These are phyloP conservation scores for Hirtodrosophila confusa DNA, from an alignment of 2,888 invertebrate genomes.

Conservation along the genomic window DNA sequence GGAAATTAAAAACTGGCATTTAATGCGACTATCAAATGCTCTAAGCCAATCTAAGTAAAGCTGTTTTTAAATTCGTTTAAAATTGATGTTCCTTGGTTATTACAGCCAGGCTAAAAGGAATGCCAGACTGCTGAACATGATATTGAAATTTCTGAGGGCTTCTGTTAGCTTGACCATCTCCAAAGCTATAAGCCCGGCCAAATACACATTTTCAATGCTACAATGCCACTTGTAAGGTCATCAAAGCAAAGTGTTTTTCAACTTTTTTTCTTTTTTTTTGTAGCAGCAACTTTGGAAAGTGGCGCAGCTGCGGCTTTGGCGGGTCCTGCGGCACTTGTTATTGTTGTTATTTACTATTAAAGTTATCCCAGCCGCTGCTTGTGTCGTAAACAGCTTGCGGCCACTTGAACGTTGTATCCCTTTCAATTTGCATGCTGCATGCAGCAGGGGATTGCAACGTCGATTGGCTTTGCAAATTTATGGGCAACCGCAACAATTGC, in stretches of 20 bases:
- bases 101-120: too few relatives aligned
- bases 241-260: constrained; percentile 73
- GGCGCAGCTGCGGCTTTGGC: constrained; percentile 51
- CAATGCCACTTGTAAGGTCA: constrained; percentile 48
- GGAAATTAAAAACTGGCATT: background rate
- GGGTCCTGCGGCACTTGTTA: constrained; percentile 64
- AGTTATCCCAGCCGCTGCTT: constrained; percentile 48
- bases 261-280: constrained; percentile 58
- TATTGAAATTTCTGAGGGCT: too few relatives aligned
- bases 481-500: constrained; percentile 38
- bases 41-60: constrained; percentile 8
- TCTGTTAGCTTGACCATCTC: background rate
- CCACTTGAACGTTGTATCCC: constrained; percentile 37
- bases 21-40: constrained; percentile 26
- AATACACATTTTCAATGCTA: constrained; percentile 33
- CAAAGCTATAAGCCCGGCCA: background rate
- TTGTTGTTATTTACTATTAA: constrained; percentile 77
- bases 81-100: too few relatives aligned
- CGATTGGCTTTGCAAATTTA: constrained; percentile 52
- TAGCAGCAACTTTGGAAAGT: constrained; percentile 35
- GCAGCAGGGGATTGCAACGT: constrained; percentile 30
- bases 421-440: constrained; percentile 57
- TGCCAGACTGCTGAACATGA: too few relatives aligned
- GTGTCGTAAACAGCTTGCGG: constrained; percentile 69
- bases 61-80: too few relatives aligned